Conservation (phyloP, 2,888 invertebrate species). For the Phaonia tiefii region DNA sequence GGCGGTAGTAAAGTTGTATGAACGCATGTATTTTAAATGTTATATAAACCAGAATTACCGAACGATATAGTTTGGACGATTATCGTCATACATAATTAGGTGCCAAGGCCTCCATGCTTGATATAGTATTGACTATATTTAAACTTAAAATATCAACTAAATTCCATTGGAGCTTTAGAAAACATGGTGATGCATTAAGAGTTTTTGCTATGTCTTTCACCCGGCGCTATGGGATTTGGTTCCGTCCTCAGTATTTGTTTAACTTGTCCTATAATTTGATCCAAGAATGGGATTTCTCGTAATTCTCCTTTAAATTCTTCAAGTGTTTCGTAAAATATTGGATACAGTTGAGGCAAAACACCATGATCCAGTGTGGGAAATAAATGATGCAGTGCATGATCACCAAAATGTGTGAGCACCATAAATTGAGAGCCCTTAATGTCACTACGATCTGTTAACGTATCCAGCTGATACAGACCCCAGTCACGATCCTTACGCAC, state of each 20-base stretch:
- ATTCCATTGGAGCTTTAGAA: no score
- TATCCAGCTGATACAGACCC: constrained; percentile 88
- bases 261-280: constrained; percentile 85
- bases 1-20: no score
- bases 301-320: constrained; percentile 74
- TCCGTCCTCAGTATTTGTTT: constrained; percentile 82
- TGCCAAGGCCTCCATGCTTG: no score
- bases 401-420: constrained; percentile 87
- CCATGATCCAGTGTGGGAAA: no score
- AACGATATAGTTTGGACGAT: no score
- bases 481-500: constrained; percentile 83
- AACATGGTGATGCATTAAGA: no score
- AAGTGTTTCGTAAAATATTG: constrained; percentile 79
- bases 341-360: constrained; percentile 84
- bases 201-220: constrained; percentile 44
- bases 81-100: no score
- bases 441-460: constrained; percentile 86
- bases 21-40: no score
- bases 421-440: constrained; percentile 85
- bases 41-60: no score
- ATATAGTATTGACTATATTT: no score
- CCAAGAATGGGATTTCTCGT: constrained; percentile 81
- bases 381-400: constrained; percentile 90
- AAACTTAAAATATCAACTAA: no score
- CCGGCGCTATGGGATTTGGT: constrained; percentile 77